Conservation (phyloP, 2,888 invertebrate genomes). For the Norana najaformis region DNA sequence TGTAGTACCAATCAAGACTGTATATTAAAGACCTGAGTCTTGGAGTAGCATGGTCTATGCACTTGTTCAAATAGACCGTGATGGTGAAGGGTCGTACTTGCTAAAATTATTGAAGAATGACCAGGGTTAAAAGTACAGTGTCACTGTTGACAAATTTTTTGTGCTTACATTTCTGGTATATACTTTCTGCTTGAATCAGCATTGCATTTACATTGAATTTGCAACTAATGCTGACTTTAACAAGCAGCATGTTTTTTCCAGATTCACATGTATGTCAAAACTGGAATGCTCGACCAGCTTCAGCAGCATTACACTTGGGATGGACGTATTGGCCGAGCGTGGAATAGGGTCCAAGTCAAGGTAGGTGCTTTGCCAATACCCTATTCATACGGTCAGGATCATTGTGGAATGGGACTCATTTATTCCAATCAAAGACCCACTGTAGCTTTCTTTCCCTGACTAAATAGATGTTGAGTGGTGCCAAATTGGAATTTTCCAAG, state of each 20-base stretch:
- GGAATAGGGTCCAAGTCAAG: constrained; percentile 47
- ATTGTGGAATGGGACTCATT: neutral
- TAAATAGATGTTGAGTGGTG: too few species aligned
- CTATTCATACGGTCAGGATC: too few species aligned
- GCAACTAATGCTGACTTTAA: constrained; percentile 6
- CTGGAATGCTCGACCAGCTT: constrained; percentile 40
- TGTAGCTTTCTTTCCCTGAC: too few species aligned
- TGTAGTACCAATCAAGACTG: neutral
- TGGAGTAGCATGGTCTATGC: too few species aligned
- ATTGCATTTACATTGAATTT: neutral
- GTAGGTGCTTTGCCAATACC: constrained; percentile 35
- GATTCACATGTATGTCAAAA: constrained; percentile 42
- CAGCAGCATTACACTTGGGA: constrained; percentile 42
- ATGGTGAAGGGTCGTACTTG: neutral
- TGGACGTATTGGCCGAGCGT: constrained; percentile 42
- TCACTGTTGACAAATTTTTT: neutral
- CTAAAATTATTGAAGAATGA: neutral
- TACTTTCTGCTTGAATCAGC: neutral
- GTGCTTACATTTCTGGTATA: neutral
- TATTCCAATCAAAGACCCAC: neutral
- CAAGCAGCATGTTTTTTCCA: constrained; percentile 20
- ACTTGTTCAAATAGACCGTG: neutral
- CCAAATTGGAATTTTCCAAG: too few species aligned
- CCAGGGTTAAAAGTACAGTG: neutral
- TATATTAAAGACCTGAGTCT: neutral